A percentile compares a stretch with the other conserved stretches of the same genome.
Conservation (phyloP, 2,797 vertebrate genomes). For the Ctenopoma multispine region DNA sequence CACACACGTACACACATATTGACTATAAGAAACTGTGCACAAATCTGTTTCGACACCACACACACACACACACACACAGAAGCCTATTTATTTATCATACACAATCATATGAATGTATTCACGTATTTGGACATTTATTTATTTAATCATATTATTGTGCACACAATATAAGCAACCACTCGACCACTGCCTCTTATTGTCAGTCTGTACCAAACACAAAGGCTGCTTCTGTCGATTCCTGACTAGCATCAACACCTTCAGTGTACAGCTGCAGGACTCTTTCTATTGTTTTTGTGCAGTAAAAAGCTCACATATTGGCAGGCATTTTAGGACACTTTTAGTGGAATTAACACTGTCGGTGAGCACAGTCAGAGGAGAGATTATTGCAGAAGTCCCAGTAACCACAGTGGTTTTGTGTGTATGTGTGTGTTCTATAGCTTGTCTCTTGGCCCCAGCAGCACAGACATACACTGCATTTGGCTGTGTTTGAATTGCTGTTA, state of each 20-base stretch:
- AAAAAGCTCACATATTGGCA: conserved; percentile 72
- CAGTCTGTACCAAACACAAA: conserved; percentile 57
- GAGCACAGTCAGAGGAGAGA: conserved; percentile 67
- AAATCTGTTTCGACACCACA: conserved; percentile 32
- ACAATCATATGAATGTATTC: conserved; percentile 3
- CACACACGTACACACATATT: conserved; percentile 57
- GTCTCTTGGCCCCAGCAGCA: conserved; percentile 36
- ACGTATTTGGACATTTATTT: conserved; percentile 21
- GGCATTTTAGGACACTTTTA: conserved; percentile 73
- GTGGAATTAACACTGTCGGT: conserved; percentile 76
- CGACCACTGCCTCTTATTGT: conserved; percentile 59
- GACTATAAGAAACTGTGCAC: conserved; percentile 64
- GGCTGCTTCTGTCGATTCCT: conserved; percentile 59
- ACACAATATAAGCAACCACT: conserved; percentile 39
- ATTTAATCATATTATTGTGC: not conserved
- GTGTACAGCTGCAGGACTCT: conserved; percentile 45
- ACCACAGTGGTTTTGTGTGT: conserved; percentile 24
- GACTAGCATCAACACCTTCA: conserved; percentile 62
- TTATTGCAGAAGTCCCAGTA: conserved; percentile 70
- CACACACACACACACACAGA: not conserved
- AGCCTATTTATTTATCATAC: conserved; percentile 8
- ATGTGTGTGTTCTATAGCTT: conserved; percentile 27
- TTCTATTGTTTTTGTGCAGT: conserved; percentile 68
- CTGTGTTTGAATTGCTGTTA: conserved; percentile 60
- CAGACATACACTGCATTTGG: conserved; percentile 40